Evolutionary conservation across 2,113 vertebrate genomes (phyloP).

Genomic region (Oostethus manadensis): DNA sequence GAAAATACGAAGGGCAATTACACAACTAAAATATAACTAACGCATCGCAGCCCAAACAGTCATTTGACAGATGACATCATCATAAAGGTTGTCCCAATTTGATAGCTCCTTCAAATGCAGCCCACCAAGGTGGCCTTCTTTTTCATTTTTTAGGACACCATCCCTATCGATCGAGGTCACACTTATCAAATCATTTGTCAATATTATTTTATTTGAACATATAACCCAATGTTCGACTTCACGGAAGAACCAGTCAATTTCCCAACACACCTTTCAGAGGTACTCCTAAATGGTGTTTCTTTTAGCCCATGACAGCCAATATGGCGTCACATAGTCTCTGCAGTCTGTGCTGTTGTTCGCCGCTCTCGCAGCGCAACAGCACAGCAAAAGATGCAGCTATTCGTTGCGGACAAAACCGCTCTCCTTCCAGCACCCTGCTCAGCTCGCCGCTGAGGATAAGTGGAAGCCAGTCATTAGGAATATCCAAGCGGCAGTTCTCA

Average conservation of each 20-base stretch:
- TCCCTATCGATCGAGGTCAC: too few species aligned
- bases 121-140: too few species aligned
- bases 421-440: slow-evolving; percentile 68
- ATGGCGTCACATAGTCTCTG: slow-evolving; percentile 76
- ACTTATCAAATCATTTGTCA: background rate
- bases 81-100: too few species aligned
- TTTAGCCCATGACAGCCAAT: slow-evolving; percentile 72
- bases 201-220: too few species aligned
- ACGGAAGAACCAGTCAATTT: background rate
- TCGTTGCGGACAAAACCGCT: slow-evolving; percentile 76
- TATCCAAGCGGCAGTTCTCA: slow-evolving; percentile 70
- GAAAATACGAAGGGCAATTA: too few species aligned
- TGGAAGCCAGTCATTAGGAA: slow-evolving; percentile 78
- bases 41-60: too few species aligned
- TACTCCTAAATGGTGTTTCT: background rate
- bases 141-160: too few species aligned
- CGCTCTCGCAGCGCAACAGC: slow-evolving; percentile 55
- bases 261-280: background rate
- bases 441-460: slow-evolving; percentile 63
- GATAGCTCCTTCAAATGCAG: too few species aligned
- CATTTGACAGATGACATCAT: too few species aligned
- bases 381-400: slow-evolving; percentile 30
- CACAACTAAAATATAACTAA: too few species aligned
- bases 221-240: too few species aligned
- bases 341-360: slow-evolving; percentile 45